Evolutionary conservation across 2,888 invertebrate genomes (phyloP).

Genomic region (Himalopsyche anomala): DNA sequence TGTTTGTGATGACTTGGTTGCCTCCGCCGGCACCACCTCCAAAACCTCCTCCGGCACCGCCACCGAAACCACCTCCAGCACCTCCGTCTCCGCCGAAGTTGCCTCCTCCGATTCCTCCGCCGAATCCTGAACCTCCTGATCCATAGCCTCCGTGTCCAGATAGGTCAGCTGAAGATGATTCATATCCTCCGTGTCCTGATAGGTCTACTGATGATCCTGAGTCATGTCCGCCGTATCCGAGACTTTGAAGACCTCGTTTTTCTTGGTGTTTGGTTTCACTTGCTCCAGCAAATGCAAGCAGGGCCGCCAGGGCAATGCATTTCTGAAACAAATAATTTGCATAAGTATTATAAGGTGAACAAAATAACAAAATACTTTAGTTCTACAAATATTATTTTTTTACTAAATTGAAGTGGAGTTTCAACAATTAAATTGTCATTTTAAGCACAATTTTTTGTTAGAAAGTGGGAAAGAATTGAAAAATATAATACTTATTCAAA

Average conservation of each 20-base stretch:
- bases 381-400: no score
- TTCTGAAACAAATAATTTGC: slow-evolving; percentile 37
- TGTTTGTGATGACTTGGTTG: slow-evolving; percentile 52
- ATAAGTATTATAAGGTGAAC: no score
- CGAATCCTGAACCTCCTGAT: slow-evolving; percentile 35
- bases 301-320: slow-evolving; percentile 50
- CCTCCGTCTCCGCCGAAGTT: slow-evolving; percentile 1
- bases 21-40: slow-evolving; percentile 37
- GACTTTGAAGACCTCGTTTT: slow-evolving; percentile 50
- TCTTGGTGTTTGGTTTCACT: slow-evolving; percentile 54
- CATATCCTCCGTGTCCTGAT: slow-evolving; percentile 15
- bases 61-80: slow-evolving; percentile 43
- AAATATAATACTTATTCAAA: no score
- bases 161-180: background rate
- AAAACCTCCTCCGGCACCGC: background rate
- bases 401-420: no score
- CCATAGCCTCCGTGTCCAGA: slow-evolving; percentile 28
- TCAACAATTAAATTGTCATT: no score
- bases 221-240: slow-evolving; percentile 47
- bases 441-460: no score
- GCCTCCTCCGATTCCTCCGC: slow-evolving; percentile 14
- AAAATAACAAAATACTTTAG: no score
- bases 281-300: slow-evolving; percentile 47
- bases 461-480: no score
- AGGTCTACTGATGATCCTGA: background rate